phyloP scores from a whole-genome alignment of 2,797 vertebrate genomes.

The Bucorvus abyssinicus region DNA sequence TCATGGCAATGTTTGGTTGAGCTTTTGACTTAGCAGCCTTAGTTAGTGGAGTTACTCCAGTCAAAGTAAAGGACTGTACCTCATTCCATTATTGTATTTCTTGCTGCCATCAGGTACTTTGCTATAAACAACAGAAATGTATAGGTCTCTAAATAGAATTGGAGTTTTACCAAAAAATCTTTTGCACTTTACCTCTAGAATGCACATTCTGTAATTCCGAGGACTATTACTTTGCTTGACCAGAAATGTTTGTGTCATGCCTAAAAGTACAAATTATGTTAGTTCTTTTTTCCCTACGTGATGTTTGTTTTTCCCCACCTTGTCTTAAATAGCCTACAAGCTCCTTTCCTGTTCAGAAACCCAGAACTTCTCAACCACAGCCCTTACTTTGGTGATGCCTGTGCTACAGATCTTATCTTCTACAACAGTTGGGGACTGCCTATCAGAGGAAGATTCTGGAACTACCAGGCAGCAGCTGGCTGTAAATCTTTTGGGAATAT shows the following conservation, averaged over 20 bases:
- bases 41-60: background rate
- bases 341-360: constrained; percentile 73
- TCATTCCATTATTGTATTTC: background rate
- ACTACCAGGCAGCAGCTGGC: constrained; percentile 80
- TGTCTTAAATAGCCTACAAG: constrained; percentile 77
- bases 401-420: constrained; percentile 88
- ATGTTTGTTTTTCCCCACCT: background rate
- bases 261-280: background rate
- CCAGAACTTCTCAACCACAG: constrained; percentile 66
- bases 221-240: background rate
- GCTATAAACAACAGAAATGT: background rate
- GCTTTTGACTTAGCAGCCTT: background rate
- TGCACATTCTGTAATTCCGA: background rate
- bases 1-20: background rate
- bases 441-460: constrained; percentile 73
- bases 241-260: background rate
- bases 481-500: constrained; percentile 73
- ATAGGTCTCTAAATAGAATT: background rate
- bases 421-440: constrained; percentile 79
- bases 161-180: background rate
- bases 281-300: background rate
- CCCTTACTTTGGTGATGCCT: constrained; percentile 83
- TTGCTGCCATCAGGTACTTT: background rate
- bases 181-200: background rate
- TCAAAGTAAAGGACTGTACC: background rate